phyloP scores from a whole-genome alignment of 2,113 vertebrate genomes.

The Podiceps cristatus region DNA sequence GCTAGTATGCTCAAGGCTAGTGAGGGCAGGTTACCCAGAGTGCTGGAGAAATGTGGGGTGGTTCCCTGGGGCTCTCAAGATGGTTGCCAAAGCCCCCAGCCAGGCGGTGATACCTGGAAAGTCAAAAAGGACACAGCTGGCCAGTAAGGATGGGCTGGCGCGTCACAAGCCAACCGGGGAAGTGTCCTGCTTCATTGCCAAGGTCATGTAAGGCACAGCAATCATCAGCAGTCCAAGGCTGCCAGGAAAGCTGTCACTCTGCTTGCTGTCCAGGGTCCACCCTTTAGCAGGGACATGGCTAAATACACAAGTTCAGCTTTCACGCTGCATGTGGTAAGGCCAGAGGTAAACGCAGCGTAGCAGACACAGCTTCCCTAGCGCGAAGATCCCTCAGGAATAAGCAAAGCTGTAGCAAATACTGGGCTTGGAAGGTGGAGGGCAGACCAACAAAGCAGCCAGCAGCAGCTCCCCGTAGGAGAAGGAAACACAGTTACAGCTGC shows the following conservation, averaged over 20 bases:
- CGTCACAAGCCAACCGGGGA: rapidly evolving
- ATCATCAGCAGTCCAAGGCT: background rate
- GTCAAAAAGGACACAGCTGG: background rate
- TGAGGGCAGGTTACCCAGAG: background rate
- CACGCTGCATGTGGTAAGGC: background rate
- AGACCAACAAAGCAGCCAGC: background rate
- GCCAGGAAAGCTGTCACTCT: background rate
- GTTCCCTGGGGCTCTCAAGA: background rate
- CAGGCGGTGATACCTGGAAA: background rate
- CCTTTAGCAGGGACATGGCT: background rate
- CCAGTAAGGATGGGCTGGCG: background rate
- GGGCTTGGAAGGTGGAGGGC: background rate
- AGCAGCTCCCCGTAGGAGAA: background rate
- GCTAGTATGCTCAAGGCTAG: background rate
- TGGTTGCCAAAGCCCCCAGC: background rate
- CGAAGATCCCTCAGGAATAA: background rate
- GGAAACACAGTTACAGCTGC: background rate
- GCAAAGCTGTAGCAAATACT: background rate
- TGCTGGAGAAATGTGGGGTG: background rate
- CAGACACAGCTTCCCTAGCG: background rate
- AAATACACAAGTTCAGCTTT: background rate
- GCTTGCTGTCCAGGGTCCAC: background rate
- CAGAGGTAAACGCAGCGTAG: background rate
- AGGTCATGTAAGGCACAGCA: background rate
- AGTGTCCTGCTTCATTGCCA: background rate